Evolutionary conservation across 2,113 vertebrate species (phyloP).

Genomic region (Shinisaurus crocodilurus): DNA sequence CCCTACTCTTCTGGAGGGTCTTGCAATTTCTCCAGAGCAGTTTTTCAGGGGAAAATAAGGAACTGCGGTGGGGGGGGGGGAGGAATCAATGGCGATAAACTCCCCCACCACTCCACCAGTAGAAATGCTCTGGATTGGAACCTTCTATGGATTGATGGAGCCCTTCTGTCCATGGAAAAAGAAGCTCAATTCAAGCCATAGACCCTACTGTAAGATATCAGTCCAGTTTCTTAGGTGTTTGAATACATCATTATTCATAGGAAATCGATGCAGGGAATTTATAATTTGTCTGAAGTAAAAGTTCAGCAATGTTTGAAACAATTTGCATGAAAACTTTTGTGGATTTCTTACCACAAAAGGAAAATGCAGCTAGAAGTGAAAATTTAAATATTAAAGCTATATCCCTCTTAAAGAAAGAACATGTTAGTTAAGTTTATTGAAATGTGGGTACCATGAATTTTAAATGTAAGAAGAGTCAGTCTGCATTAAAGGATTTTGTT

Average conservation of each 20-base stretch:
- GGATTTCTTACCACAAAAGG: not conserved
- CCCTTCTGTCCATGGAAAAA: not conserved
- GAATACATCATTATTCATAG: not conserved
- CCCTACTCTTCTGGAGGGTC: too few species aligned
- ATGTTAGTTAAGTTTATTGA: slow-evolving; percentile 53
- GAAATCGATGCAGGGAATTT: not conserved
- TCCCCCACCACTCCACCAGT: too few species aligned
- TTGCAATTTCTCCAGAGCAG: too few species aligned
- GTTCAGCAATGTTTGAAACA: not conserved
- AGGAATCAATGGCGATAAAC: too few species aligned
- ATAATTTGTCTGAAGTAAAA: not conserved
- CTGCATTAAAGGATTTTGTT: slow-evolving; percentile 65
- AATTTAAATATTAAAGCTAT: slow-evolving; percentile 35
- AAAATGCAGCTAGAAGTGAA: not conserved
- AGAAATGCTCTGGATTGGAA: too few species aligned
- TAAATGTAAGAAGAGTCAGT: slow-evolving; percentile 53
- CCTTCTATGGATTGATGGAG: too few species aligned
- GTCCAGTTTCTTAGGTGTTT: not conserved
- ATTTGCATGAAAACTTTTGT: not conserved
- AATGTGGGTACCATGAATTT: slow-evolving; percentile 65
- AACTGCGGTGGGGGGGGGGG: too few species aligned
- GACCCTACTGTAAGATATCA: not conserved
- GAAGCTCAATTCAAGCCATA: not conserved
- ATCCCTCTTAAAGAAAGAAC: slow-evolving; percentile 46
- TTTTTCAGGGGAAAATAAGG: too few species aligned